A percentile compares a stretch with the other conserved stretches of the same genome.
These are phyloP conservation scores for Phortica magna DNA, from an alignment of 2,888 invertebrate genomes.

Conservation along the genomic window DNA sequence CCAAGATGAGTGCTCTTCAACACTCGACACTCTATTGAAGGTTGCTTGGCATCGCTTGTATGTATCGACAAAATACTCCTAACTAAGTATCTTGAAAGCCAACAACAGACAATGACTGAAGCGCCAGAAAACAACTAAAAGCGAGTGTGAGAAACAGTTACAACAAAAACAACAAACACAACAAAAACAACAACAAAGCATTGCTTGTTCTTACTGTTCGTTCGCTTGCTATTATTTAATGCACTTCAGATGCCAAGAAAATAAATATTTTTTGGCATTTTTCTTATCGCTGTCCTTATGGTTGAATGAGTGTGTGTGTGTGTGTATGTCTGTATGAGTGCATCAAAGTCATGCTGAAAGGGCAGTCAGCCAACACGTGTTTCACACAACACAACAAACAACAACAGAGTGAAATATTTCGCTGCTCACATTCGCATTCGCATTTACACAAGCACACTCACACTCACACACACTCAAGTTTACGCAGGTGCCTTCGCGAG, in stretches of 20 bases:
- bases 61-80: too few relatives aligned
- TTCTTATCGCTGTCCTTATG: too few relatives aligned
- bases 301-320: too few relatives aligned
- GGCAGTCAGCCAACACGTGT: neutral
- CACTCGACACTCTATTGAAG: slow-evolving; percentile 69
- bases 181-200: neutral
- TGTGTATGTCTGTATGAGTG: neutral
- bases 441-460: too few relatives aligned
- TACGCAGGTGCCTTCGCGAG: neutral
- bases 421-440: too few relatives aligned
- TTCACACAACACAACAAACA: neutral
- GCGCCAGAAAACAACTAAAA: neutral
- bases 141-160: neutral
- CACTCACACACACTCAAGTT: neutral
- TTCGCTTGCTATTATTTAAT: too few relatives aligned
- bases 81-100: too few relatives aligned
- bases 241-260: neutral
- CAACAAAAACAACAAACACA: neutral
- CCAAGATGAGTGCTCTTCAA: slow-evolving; percentile 52
- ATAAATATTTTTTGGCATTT: too few relatives aligned
- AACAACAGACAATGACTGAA: too few relatives aligned
- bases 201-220: neutral
- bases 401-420: neutral
- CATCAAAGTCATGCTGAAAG: neutral
- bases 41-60: slow-evolving; percentile 43